Conservation (phyloP, 2,888 invertebrate species). For the Phorcus lineatus region DNA sequence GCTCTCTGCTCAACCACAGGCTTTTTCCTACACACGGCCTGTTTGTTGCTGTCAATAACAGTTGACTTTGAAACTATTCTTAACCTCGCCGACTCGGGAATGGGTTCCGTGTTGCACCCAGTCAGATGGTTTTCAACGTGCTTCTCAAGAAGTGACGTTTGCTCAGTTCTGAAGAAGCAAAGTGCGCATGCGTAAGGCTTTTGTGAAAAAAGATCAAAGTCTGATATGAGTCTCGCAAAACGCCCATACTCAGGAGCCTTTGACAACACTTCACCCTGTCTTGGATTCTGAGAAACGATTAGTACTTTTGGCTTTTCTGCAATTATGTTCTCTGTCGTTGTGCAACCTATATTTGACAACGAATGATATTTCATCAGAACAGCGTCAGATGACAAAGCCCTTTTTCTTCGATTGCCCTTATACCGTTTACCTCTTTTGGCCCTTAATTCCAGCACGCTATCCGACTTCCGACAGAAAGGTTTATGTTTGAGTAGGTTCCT, state of each 20-base stretch:
- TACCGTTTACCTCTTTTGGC: no score
- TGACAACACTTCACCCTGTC: slow-evolving; percentile 25
- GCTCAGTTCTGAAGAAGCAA: slow-evolving; percentile 48
- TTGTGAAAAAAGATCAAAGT: slow-evolving; percentile 51
- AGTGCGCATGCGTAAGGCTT: slow-evolving; percentile 51
- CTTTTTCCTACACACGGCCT: neutral
- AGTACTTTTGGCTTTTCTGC: no score
- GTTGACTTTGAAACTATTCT: neutral
- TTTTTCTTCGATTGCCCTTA: neutral
- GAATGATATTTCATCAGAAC: neutral
- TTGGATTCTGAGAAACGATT: neutral
- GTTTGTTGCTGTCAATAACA: neutral
- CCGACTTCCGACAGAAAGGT: neutral
- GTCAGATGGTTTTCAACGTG: slow-evolving; percentile 51
- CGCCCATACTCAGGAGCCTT: slow-evolving; percentile 43
- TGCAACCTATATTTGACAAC: no score
- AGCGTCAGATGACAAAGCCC: neutral
- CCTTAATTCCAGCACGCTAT: no score
- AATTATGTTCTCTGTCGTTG: no score
- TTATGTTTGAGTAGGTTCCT: neutral
- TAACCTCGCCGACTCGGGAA: slow-evolving; percentile 35
- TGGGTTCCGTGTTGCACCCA: slow-evolving; percentile 38
- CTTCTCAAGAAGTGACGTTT: slow-evolving; percentile 31
- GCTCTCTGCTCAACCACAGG: no score
- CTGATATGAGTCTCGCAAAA: slow-evolving; percentile 46